Evolutionary conservation across 2,113 vertebrate species (phyloP).

Genomic region (Chloroceryle aenea): DNA sequence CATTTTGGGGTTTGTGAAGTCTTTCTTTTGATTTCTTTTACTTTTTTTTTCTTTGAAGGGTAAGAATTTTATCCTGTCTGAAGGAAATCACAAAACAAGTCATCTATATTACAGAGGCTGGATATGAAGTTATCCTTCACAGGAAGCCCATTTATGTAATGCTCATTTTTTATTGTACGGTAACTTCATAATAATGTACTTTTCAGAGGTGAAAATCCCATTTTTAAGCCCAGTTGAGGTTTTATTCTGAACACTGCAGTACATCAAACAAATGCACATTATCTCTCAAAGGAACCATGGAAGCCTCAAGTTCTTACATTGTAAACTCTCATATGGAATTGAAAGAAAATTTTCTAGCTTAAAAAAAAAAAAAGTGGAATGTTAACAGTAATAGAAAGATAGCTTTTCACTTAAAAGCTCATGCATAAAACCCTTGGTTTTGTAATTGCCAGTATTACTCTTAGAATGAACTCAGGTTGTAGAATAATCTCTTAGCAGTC

Average conservation of each 20-base stretch:
- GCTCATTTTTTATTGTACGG: constrained; percentile 15
- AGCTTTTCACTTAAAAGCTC: neutral
- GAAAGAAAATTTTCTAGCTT: constrained; percentile 30
- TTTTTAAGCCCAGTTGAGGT: constrained; percentile 43
- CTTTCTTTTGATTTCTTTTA: neutral
- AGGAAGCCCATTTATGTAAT: constrained; percentile 33
- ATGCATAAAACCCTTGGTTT: neutral
- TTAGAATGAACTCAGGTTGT: neutral
- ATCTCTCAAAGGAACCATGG: constrained; percentile 40
- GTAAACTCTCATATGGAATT: neutral
- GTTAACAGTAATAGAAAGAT: neutral
- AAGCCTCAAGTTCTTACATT: constrained; percentile 14
- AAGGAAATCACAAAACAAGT: constrained; percentile 26
- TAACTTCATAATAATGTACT: constrained; percentile 23
- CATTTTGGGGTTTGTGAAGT: neutral
- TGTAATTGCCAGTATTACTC: neutral
- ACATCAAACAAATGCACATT: constrained; percentile 17
- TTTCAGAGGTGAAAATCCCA: constrained; percentile 35
- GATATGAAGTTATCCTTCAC: neutral
- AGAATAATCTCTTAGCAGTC: neutral
- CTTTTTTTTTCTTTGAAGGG: neutral
- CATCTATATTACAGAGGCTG: neutral
- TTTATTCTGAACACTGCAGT: constrained; percentile 42
- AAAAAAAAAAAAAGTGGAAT: neutral
- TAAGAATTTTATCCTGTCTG: neutral